Evolutionary conservation across 1,140 invertebrate genomes (phyloP).

Genomic region (Papilio machaon): DNA sequence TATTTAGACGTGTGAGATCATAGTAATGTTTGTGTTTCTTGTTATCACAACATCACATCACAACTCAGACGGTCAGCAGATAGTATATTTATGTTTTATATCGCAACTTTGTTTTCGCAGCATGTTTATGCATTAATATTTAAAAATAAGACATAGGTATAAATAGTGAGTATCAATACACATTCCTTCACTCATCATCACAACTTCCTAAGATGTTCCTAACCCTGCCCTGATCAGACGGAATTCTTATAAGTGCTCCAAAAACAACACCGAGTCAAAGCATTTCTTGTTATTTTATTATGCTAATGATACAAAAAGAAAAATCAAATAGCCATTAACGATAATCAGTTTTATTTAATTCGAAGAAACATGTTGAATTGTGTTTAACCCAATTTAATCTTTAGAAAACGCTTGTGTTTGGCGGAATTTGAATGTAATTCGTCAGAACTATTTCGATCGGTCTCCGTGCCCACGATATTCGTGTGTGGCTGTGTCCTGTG

Average conservation of each 20-base stretch:
- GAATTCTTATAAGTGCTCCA: neutral
- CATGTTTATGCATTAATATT: too few relatives aligned
- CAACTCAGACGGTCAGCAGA: neutral
- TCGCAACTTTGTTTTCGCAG: neutral
- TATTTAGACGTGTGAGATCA: conserved; percentile 5
- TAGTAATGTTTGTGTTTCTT: neutral
- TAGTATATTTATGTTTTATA: neutral
- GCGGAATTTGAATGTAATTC: conserved; percentile 52
- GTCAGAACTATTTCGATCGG: conserved; percentile 63
- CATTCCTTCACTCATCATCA: neutral
- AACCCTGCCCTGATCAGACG: neutral
- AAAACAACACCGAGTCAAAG: neutral
- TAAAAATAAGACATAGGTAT: too few relatives aligned
- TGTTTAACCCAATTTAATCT: conserved; percentile 46
- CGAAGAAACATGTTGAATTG: conserved; percentile 10
- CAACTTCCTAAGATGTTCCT: neutral
- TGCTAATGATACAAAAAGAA: neutral
- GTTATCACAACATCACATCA: neutral
- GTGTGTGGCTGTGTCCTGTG: conserved; percentile 49
- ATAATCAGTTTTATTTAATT: conserved; percentile 6
- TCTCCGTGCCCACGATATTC: conserved; percentile 42
- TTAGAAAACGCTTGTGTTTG: conserved; percentile 40
- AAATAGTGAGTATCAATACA: too few relatives aligned
- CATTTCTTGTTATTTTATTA: too few relatives aligned
- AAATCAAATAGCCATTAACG: neutral